Conservation (phyloP, 2,113 vertebrate species). For the Bubo scandiacus region DNA sequence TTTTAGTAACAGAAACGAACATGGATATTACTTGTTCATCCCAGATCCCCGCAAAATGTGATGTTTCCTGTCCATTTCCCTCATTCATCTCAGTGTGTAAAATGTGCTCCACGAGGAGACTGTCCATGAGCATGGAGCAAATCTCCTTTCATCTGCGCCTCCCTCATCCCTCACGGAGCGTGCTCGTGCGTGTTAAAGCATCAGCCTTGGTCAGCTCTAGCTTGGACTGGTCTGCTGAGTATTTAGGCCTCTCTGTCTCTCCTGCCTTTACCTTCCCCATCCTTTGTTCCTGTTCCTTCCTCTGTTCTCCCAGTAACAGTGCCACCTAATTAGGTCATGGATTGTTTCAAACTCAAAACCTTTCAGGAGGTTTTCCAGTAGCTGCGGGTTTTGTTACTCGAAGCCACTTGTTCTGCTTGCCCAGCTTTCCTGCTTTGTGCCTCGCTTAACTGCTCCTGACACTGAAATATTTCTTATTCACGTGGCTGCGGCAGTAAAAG, state of each 20-base stretch:
- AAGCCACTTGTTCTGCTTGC: constrained; percentile 11
- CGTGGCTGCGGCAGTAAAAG: constrained; percentile 5
- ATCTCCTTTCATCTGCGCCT: neutral
- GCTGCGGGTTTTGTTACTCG: neutral
- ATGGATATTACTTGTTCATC: neutral
- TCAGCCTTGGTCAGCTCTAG: neutral
- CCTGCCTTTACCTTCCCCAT: neutral
- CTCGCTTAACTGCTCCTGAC: neutral
- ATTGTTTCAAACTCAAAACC: constrained; percentile 43
- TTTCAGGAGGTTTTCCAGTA: constrained; percentile 29
- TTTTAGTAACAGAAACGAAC: neutral
- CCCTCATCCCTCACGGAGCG: rapidly evolving
- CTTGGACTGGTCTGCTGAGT: neutral
- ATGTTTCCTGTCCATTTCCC: neutral
- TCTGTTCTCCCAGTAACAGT: neutral
- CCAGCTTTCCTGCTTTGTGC: constrained; percentile 5
- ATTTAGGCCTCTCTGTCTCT: neutral
- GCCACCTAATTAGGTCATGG: constrained; percentile 57
- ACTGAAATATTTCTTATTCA: constrained; percentile 16
- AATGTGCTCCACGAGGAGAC: neutral
- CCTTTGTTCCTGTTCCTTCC: neutral
- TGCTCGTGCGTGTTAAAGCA: neutral
- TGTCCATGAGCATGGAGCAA: neutral
- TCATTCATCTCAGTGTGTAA: neutral
- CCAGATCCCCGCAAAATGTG: neutral